phyloP scores from a whole-genome alignment of 2,888 invertebrate genomes.

The Lasioglossum morio region DNA sequence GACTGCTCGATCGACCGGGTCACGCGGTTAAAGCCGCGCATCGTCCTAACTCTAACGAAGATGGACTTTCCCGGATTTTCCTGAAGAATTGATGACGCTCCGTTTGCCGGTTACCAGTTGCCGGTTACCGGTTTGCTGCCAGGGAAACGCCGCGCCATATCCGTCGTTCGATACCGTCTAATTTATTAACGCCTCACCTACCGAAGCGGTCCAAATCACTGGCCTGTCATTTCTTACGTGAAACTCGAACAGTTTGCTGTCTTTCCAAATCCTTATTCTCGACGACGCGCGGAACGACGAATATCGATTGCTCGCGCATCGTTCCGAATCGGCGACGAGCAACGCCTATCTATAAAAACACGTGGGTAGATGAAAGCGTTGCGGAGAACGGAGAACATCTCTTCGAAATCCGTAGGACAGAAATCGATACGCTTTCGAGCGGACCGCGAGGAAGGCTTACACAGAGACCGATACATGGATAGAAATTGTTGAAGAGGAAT shows the following conservation, averaged over 20 bases:
- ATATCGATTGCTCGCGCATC: background rate
- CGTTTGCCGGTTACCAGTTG: background rate
- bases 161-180: background rate
- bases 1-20: slow-evolving; percentile 76
- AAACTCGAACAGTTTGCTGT: background rate
- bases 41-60: slow-evolving; percentile 78
- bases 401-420: background rate
- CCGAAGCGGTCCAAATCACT: background rate
- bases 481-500: background rate
- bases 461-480: background rate
- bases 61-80: slow-evolving; percentile 77
- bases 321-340: background rate
- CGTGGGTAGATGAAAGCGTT: background rate
- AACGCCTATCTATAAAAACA: background rate
- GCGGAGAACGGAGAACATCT: background rate
- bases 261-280: background rate
- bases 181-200: background rate
- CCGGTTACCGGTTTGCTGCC: background rate
- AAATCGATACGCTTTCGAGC: too few species aligned
- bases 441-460: background rate
- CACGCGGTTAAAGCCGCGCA: slow-evolving; percentile 75
- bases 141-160: background rate
- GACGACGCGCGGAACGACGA: background rate
- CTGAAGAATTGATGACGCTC: slow-evolving; percentile 73
- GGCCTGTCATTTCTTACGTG: background rate